Base-by-base conservation (phyloP, 2,797 vertebrate genomes). In the Rhynchotus rufescens region DNA sequence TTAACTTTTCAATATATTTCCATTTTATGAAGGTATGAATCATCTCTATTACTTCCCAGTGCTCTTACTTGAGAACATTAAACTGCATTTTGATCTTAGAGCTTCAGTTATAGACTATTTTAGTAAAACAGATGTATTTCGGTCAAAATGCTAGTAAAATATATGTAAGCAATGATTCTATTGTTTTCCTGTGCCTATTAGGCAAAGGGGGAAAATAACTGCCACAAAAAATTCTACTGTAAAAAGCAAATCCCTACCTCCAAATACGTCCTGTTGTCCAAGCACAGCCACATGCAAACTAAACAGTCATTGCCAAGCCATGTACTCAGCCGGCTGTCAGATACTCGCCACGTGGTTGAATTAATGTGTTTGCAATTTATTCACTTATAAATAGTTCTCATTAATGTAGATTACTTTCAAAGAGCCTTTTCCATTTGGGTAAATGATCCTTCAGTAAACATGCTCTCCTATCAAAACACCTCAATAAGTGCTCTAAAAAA, bases 1-100 rank as follows among this genome's bases (percentile, higher is more conserved):
- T 92, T 69, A 84, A 52, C 66, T 36, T 91, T 93, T 92, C 77
- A 85, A 38, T 80, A 89, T 82, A 76, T n/a, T 90, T 82, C 71
- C 75, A 26, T 84, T 91, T 94, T 78, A 88, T 88, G 79, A 72
- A 94, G 80, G 57, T 77, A 89, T 90, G 82, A 91, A 91, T 83
- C 76, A 79, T 82, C 20, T 89, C 56, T 74, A 83, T 88, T 84
- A 86, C 34, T 19, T 49, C 73, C 79, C 61, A 49, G 25, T 68
- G 72, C 28, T 28, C 64, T 77, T 44, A 80, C 54, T 26, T 51
- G 54, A 61, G 45, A 45, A 76, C 45, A 80, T 62, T 84, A 68
- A 75, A 67, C 26, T 80, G 21, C 34, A 30, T 80, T 68, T 56
- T 47, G 57, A 20, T 56, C 38, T 59, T 77, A 72, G 23, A 59